phyloP scores from a whole-genome alignment of 2,888 invertebrate species.

The Priocnemis perturbator region DNA sequence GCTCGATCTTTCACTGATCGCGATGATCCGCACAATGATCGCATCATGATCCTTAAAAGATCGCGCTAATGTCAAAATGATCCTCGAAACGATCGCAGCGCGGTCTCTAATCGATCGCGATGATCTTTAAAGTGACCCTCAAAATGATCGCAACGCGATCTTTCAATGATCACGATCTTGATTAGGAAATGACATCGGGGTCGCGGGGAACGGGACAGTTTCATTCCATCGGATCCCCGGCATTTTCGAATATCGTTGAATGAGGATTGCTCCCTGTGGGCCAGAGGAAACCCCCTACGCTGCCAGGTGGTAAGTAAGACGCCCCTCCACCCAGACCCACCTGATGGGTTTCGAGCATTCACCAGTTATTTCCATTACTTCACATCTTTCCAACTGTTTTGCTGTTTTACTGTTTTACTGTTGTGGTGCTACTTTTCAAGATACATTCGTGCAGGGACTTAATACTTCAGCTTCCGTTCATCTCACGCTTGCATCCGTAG shows the following conservation, averaged over 20 bases:
- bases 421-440: no score
- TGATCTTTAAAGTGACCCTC: no score
- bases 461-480: conserved; percentile 37
- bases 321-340: conserved; percentile 71
- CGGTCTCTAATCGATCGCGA: no score
- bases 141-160: no score
- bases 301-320: conserved; percentile 71
- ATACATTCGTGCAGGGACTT: conserved; percentile 1
- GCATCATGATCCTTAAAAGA: no score
- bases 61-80: no score
- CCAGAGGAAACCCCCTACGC: conserved; percentile 71
- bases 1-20: no score
- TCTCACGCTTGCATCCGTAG: no score
- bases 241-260: conserved; percentile 72
- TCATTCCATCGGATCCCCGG: conserved; percentile 72
- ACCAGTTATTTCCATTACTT: conserved; percentile 26
- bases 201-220: conserved; percentile 18
- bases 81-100: no score
- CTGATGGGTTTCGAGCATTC: conserved; percentile 52
- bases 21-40: no score
- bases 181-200: no score
- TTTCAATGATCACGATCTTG: no score
- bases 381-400: conserved; percentile 6
- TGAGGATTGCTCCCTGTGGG: conserved; percentile 70
- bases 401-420: neutral